Percentiles rank a stretch among this genome's conserved stretches.
Evolutionary conservation across 2,888 invertebrate genomes (phyloP).

Genomic region (Rhorus exstirpatorius): DNA sequence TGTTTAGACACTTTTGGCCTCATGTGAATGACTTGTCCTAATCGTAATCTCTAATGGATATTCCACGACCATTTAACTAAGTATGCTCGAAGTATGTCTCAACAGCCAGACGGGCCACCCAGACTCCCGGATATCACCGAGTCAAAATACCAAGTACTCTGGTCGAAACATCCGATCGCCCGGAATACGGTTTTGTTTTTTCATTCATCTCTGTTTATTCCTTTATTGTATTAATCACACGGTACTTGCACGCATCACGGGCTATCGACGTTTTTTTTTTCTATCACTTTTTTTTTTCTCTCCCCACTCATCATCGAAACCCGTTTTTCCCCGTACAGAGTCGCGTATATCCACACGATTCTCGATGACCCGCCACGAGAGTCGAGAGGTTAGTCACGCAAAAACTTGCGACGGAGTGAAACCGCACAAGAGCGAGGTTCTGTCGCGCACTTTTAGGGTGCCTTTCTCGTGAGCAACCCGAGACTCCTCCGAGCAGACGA

Average conservation of each 20-base stretch:
- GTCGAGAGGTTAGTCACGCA: constrained; percentile 82
- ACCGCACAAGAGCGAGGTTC: constrained; percentile 82
- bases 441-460: constrained; percentile 82
- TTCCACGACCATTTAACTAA: constrained; percentile 79
- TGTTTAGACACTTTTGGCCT: constrained; percentile 71
- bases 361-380: constrained; percentile 71
- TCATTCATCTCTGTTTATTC: constrained; percentile 14
- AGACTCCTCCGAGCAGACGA: constrained; percentile 66
- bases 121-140: constrained; percentile 34
- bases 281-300: constrained; percentile 23
- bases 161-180: constrained; percentile 48
- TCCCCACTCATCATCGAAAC: constrained; percentile 46
- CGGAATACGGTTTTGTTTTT: constrained; percentile 39
- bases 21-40: constrained; percentile 74
- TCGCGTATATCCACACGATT: constrained; percentile 36
- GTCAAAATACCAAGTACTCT: constrained; percentile 30
- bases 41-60: constrained; percentile 80
- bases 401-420: constrained; percentile 81
- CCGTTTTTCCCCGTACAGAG: constrained; percentile 40
- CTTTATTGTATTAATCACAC: constrained; percentile 23
- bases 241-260: neutral
- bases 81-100: no score
- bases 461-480: constrained; percentile 72
- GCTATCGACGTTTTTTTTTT: constrained; percentile 28
- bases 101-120: constrained; percentile 74